Evolutionary conservation across 2,113 vertebrate species (phyloP).

Genomic region (Gambusia affinis): DNA sequence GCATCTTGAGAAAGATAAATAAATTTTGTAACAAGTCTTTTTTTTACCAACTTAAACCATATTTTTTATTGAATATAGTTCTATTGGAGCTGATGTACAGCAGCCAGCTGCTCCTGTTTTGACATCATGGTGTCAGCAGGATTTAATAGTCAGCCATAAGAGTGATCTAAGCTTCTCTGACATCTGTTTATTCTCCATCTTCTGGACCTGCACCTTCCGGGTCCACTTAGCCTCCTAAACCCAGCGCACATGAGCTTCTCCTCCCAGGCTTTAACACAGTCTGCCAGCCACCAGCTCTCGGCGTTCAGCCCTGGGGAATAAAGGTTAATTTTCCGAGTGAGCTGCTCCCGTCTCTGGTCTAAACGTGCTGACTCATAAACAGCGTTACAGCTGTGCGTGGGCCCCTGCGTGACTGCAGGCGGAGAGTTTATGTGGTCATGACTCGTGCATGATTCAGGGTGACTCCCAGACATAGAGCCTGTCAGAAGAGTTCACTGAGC

Average conservation of each 20-base stretch:
- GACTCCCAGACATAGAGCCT: constrained; percentile 44
- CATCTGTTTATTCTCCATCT: constrained; percentile 50
- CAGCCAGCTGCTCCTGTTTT: constrained; percentile 3
- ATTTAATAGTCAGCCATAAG: constrained; percentile 27
- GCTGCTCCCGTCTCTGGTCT: constrained; percentile 64
- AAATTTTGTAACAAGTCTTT: neutral
- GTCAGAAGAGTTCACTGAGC: constrained; percentile 37
- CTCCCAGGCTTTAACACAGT: neutral
- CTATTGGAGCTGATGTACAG: neutral
- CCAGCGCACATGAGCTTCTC: constrained; percentile 15
- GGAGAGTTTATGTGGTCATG: constrained; percentile 10
- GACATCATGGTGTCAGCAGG: neutral
- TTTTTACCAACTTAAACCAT: neutral
- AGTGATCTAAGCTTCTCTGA: constrained; percentile 45
- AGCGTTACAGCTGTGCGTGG: constrained; percentile 21
- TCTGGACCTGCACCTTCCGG: constrained; percentile 30
- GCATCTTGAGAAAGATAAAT: neutral
- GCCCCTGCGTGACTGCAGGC: constrained; percentile 4
- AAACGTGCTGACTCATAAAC: constrained; percentile 53
- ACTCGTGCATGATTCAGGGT: constrained; percentile 37
- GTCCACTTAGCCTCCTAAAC: constrained; percentile 39
- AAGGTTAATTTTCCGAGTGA: constrained; percentile 76
- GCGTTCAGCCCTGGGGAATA: constrained; percentile 34
- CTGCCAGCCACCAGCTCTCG: constrained; percentile 5
- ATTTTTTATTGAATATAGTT: neutral